Percentiles rank a stretch among this genome's conserved stretches.
These are phyloP conservation scores for Prochilodus magdalenae DNA, from an alignment of 2,113 vertebrate genomes.

Conservation along the genomic window DNA sequence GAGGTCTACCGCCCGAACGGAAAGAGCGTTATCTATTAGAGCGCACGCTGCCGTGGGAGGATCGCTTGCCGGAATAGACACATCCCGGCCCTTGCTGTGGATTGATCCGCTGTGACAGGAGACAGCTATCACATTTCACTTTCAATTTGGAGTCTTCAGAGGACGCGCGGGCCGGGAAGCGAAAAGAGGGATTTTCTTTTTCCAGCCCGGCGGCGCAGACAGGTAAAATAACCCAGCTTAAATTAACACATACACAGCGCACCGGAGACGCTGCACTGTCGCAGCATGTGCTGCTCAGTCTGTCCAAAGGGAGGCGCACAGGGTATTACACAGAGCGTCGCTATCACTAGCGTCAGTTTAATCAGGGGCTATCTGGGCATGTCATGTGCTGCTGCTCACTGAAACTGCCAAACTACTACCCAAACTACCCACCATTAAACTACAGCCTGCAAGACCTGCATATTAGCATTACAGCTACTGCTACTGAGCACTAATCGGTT, in stretches of 20 bases:
- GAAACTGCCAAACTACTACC: too few relatives aligned
- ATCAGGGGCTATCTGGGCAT: too few relatives aligned
- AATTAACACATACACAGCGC: not conserved
- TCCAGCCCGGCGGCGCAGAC: not conserved
- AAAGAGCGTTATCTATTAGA: not conserved
- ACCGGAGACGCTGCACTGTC: not conserved
- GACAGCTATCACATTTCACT: constrained; percentile 56
- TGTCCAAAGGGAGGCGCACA: not conserved
- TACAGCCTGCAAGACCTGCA: too few relatives aligned
- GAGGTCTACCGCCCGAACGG: not conserved
- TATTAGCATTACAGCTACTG: too few relatives aligned
- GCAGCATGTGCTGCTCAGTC: not conserved
- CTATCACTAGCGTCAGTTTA: too few relatives aligned
- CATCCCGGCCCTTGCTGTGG: not conserved
- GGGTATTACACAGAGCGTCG: too few relatives aligned
- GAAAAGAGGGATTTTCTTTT: not conserved
- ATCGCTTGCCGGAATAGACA: not conserved
- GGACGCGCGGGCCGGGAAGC: not conserved
- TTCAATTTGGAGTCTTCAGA: constrained; percentile 48
- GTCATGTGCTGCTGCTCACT: too few relatives aligned
- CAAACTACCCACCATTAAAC: too few relatives aligned
- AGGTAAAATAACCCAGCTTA: not conserved
- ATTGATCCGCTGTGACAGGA: constrained; percentile 60
- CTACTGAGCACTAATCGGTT: too few relatives aligned
- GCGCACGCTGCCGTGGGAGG: not conserved